Evolutionary conservation across 1,140 invertebrate genomes (phyloP).

Genomic region (Capitella teleta): DNA sequence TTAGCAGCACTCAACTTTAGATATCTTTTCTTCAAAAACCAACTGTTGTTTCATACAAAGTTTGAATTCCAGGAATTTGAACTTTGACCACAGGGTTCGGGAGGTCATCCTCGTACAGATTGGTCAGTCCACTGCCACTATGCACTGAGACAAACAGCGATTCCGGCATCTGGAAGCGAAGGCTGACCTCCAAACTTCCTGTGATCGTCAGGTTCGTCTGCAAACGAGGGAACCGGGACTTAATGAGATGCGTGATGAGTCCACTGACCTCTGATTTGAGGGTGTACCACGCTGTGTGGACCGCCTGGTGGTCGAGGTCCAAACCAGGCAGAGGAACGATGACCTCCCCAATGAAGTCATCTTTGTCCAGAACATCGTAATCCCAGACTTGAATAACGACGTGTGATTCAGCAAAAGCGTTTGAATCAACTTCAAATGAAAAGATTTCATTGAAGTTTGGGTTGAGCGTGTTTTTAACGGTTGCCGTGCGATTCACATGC

Average conservation of each 20-base stretch:
- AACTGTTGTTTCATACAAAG: slow-evolving; percentile 23
- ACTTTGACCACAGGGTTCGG: slow-evolving; percentile 30
- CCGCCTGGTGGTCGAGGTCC: slow-evolving; percentile 14
- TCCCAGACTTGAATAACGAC: slow-evolving; percentile 28
- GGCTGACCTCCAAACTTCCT: slow-evolving; percentile 24
- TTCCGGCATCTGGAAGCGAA: slow-evolving; percentile 19
- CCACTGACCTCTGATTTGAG: background rate
- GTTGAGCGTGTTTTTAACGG: slow-evolving; percentile 16
- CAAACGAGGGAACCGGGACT: background rate
- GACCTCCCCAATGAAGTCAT: slow-evolving; percentile 30
- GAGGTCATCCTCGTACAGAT: slow-evolving; percentile 13
- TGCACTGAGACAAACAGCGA: slow-evolving; percentile 26
- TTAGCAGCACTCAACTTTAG: background rate
- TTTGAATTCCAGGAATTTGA: slow-evolving; percentile 21
- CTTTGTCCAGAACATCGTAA: slow-evolving; percentile 19
- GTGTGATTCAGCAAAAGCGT: slow-evolving; percentile 13
- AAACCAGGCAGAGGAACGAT: slow-evolving; percentile 21
- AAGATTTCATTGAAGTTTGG: slow-evolving; percentile 32
- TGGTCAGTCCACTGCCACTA: slow-evolving; percentile 17
- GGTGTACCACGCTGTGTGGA: background rate
- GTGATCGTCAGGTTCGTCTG: slow-evolving; percentile 5
- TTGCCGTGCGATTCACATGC: background rate
- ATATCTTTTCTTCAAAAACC: background rate
- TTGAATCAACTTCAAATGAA: slow-evolving; percentile 20
- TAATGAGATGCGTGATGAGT: background rate